Percentiles rank a stretch among this genome's conserved stretches.
Conservation (phyloP, 1,140 invertebrate species). For the Tetramorium parvispinum region DNA sequence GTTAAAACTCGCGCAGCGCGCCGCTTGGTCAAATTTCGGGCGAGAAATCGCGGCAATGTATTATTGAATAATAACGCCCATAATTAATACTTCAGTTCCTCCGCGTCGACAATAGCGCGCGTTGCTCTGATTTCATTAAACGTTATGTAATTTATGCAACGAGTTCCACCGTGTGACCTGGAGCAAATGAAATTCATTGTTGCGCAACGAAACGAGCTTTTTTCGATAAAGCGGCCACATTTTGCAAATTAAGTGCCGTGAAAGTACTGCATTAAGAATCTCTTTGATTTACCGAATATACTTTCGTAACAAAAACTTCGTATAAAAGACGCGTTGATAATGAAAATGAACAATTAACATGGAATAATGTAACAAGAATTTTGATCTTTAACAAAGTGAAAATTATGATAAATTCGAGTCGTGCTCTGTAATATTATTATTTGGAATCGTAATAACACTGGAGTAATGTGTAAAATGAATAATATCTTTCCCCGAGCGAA, state of each 20-base stretch:
- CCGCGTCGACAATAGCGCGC: constrained; percentile 8
- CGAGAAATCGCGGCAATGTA: constrained; percentile 17
- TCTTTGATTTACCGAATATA: constrained; percentile 5
- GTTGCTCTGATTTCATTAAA: constrained; percentile 46
- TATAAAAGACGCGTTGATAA: not conserved
- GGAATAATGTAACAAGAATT: constrained; percentile 11
- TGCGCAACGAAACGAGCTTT: not conserved
- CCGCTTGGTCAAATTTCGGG: constrained; percentile 5
- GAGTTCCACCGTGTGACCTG: not conserved
- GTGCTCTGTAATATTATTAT: not conserved
- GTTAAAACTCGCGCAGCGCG: not conserved
- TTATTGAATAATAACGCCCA: constrained; percentile 49
- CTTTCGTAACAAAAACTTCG: not conserved
- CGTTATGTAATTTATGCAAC: constrained; percentile 38
- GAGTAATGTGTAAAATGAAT: not conserved
- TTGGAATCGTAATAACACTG: not conserved
- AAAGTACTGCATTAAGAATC: not conserved
- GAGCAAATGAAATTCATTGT: constrained; percentile 36
- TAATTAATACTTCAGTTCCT: constrained; percentile 56
- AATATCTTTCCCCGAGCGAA: not conserved
- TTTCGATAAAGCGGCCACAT: not conserved
- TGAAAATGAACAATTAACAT: constrained; percentile 24
- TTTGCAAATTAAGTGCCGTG: not conserved
- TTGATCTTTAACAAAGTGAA: not conserved
- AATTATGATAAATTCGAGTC: not conserved